Evolutionary conservation across 1,140 invertebrate species (phyloP), one percentile per base, ranked within the genome.

Genomic region (Cheumatopsyche charites): DNA sequence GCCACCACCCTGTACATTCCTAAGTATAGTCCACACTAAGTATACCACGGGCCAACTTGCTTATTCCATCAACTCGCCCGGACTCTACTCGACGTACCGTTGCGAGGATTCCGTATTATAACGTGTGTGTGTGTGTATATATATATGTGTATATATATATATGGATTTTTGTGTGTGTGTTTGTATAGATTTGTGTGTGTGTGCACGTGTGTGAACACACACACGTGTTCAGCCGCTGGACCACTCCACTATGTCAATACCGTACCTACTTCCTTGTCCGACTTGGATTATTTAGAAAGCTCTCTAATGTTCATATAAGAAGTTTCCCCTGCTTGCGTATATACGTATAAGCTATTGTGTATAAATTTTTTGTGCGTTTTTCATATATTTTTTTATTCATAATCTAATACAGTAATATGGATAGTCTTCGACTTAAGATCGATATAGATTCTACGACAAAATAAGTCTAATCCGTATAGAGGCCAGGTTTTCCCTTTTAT

Each of bases 241-340:
- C 83, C 83, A 85, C 83, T 85, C 80, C 78, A 83, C 83, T 85
- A 77, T 85, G 83, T 84, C 83, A 85, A 85, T 85, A 85, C 82
- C 83, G 84, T 83, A 85, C 82, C 80, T 81, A 83, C 83, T 83
- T 81, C 82, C 83, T 82, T 82, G 78, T 81, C 81, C 82, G 83
- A 84, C 83, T 85, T 84, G 83, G 83, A 85, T 85, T 85, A 85
- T 85, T 85, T 85, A 85, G 83, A 85, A 85, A 85, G 83, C 83
- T 84, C 83, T 85, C 82, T 85, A 84, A 83, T 81, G 82, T 80
- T 84, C 83, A 85, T 85, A 85, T 85, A 85, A 85, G 82, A 85
- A 82, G 81, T 80, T 80, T 78, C 79, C 66, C 49, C n/a, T n/a
- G 12, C 36, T 25, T 36, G 11, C 11, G 29, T 17, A 63, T 29